Base-by-base conservation (phyloP, 2,888 invertebrate species). In the Caenorhabditis angaria region DNA sequence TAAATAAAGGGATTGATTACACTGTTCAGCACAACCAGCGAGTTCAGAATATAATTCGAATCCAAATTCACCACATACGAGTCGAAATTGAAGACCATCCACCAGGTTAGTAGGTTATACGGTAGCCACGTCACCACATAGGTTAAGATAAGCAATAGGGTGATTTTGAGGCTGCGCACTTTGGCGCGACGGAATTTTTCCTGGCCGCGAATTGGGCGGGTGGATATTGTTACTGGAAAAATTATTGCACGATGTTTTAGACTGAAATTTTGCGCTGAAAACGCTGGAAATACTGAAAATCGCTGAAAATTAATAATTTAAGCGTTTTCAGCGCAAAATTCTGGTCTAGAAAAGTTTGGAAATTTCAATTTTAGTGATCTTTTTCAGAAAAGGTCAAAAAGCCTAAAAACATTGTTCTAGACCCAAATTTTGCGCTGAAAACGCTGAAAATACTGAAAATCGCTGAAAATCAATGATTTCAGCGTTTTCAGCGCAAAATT, bases 1-100 rank as follows among this genome's bases (percentile, higher is more conserved):
- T 83, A 83, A 10, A 83, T 83, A 57, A 83, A 80, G 10, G 82
- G 82, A 69, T 83, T 83, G 55, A 83, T 80, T 51, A 83, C 79
- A 62, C 78, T 78, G 58, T 83, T 83, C n/a, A 81, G 64, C 12
- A 81, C 76, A 29, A 83, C 80, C 51, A 83, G 51, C n/a, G 76
- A 78, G 48, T 77, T 70, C n/a, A 81, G 60, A 54, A 79, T 78
- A 58, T 77, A 83, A 25, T 77, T 74, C 10, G 73, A 69, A 59
- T 80, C 79, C n/a, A 81, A 65, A 56, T 77, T 77, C 6, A 63
- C 69, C 14, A 48, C 48, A 58, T 79, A 82, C 5, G 77, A 73
- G 22, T 78, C 76, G 47, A 80, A 76, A 25, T 78, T 63, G 25
- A 79, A 57, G 18, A 82, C 73, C 67, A 79, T 73, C 80, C 79